These are phyloP conservation scores for Scophthalmus maximus DNA, from an alignment of 2,113 vertebrate species.

Conservation along the genomic window DNA sequence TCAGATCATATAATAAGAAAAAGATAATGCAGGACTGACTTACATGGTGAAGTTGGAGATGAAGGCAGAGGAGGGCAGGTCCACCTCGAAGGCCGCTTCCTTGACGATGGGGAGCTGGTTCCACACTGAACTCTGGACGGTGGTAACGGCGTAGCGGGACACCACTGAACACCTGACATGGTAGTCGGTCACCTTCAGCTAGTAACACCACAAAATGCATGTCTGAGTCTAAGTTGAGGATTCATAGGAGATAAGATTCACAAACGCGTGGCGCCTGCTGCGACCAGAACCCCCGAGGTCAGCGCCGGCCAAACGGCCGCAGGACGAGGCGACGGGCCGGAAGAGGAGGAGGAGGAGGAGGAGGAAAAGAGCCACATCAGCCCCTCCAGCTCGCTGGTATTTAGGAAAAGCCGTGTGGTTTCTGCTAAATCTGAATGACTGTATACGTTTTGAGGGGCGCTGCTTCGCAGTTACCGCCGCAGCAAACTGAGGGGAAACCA, in stretches of 20 bases:
- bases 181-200: slow-evolving; percentile 87
- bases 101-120: slow-evolving; percentile 84
- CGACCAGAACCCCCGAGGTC: too few species aligned
- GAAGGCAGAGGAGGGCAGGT: slow-evolving; percentile 86
- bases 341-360: too few species aligned
- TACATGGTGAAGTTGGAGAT: slow-evolving; percentile 91
- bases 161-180: slow-evolving; percentile 82
- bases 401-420: too few species aligned
- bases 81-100: slow-evolving; percentile 87
- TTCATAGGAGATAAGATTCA: too few species aligned
- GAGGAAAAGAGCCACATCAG: slow-evolving; percentile 40
- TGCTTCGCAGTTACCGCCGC: slow-evolving; percentile 23
- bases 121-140: slow-evolving; percentile 82
- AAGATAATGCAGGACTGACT: slow-evolving; percentile 70
- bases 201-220: slow-evolving; percentile 23
- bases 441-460: slow-evolving; percentile 9
- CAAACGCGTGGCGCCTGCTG: slow-evolving; percentile 67
- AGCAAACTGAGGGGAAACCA: slow-evolving; percentile 7
- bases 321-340: slow-evolving; percentile 32
- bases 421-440: slow-evolving; percentile 28
- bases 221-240: too few species aligned
- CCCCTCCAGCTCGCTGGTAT: slow-evolving; percentile 2
- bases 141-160: slow-evolving; percentile 85
- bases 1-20: too few species aligned
- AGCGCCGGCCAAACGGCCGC: slow-evolving; percentile 40